phyloP scores from a whole-genome alignment of 2,888 invertebrate genomes.

The Ceriagrion tenellum region DNA sequence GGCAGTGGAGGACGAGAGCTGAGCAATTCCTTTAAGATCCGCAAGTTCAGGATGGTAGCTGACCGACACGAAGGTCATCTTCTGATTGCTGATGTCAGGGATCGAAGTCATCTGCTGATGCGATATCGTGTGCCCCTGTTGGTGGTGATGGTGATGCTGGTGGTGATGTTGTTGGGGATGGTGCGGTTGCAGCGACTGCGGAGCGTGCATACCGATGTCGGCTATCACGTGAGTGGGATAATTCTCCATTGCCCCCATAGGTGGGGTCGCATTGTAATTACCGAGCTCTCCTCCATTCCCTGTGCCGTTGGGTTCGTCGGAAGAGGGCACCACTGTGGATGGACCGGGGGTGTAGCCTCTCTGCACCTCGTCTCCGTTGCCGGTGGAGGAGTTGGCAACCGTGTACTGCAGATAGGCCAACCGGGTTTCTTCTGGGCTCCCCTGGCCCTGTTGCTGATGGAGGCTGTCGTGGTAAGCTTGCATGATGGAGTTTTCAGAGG shows the following conservation, averaged over 20 bases:
- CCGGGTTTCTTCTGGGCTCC: not conserved
- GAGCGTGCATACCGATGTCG: slow-evolving; percentile 30
- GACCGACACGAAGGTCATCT: slow-evolving; percentile 74
- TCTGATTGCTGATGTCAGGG: not conserved
- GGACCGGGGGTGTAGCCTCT: not conserved
- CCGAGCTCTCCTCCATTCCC: slow-evolving; percentile 78
- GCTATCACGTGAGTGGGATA: not conserved
- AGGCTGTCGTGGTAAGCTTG: not conserved
- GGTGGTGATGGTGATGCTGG: slow-evolving; percentile 77
- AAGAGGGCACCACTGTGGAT: not conserved
- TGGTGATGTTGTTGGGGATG: slow-evolving; percentile 77
- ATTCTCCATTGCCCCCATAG: slow-evolving; percentile 73
- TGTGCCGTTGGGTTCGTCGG: not conserved
- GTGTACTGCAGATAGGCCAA: not conserved
- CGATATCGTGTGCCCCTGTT: slow-evolving; percentile 77
- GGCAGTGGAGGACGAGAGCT: slow-evolving; percentile 38
- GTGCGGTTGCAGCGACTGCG: slow-evolving; percentile 73
- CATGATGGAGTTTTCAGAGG: not conserved
- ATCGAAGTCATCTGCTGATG: slow-evolving; percentile 59
- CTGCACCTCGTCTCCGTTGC: not conserved
- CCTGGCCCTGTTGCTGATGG: not conserved
- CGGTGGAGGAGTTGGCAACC: not conserved
- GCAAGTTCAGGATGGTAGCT: slow-evolving; percentile 37
- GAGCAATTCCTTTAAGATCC: slow-evolving; percentile 46
- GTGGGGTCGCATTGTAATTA: slow-evolving; percentile 74